phyloP scores from a whole-genome alignment of 1,140 invertebrate species.

The Saccostrea echinata region DNA sequence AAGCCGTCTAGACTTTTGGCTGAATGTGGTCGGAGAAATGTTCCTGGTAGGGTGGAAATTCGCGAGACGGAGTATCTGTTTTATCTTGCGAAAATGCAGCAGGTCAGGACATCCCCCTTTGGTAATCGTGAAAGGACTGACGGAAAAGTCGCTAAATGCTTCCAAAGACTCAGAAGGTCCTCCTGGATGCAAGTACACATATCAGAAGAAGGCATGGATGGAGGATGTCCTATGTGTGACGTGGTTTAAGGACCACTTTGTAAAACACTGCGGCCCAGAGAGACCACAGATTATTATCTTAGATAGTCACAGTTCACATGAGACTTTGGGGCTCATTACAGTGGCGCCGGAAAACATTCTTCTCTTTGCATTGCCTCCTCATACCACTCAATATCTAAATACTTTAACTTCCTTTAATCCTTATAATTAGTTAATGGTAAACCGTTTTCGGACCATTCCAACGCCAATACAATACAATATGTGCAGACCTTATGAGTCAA shows the following conservation, averaged over 20 bases:
- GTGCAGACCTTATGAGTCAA: slow-evolving; percentile 41
- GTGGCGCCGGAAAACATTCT: slow-evolving; percentile 41
- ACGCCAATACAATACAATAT: slow-evolving; percentile 20
- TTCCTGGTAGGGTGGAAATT: slow-evolving; percentile 54
- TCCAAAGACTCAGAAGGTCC: slow-evolving; percentile 48
- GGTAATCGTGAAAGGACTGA: slow-evolving; percentile 59
- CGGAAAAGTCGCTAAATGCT: slow-evolving; percentile 48
- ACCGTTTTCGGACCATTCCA: slow-evolving; percentile 55
- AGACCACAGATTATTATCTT: slow-evolving; percentile 59
- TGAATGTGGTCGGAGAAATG: slow-evolving; percentile 45
- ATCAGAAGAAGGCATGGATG: slow-evolving; percentile 62
- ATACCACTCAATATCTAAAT: slow-evolving; percentile 58
- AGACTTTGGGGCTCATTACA: slow-evolving; percentile 60
- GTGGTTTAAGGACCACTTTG: slow-evolving; percentile 63
- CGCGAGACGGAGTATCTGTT: slow-evolving; percentile 51
- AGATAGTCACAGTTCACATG: slow-evolving; percentile 60
- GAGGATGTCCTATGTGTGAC: slow-evolving; percentile 52
- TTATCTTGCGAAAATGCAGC: slow-evolving; percentile 58
- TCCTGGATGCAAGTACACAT: slow-evolving; percentile 56
- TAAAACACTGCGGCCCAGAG: slow-evolving; percentile 61
- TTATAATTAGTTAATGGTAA: slow-evolving; percentile 51
- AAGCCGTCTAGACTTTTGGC: slow-evolving; percentile 51
- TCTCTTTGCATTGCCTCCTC: slow-evolving; percentile 52
- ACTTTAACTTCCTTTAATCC: too few species aligned
- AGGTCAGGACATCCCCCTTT: slow-evolving; percentile 58